Evolutionary conservation across 1,140 invertebrate species (phyloP), one percentile per base, ranked within the genome.

Genomic region (Euschistus heros): DNA sequence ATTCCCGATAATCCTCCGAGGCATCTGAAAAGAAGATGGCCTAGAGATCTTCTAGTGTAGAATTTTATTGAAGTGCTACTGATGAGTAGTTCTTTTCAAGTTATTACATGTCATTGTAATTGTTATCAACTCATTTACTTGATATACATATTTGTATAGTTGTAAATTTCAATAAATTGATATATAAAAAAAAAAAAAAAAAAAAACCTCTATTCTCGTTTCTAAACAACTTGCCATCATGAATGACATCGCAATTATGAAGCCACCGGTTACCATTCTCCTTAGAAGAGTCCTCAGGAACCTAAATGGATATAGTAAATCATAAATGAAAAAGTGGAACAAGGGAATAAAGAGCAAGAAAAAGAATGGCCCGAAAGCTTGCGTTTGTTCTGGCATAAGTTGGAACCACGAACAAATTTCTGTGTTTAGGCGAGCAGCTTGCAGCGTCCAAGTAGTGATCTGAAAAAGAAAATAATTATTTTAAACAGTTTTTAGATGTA

Each of bases 371-470:
- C 18, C n/a, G 6, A 61, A 24, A 2, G 42, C 30, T 42, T 61
- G 30, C 8, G 33, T 30, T 26, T 61, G 59, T 5, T 24, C 59
- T 8, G 59, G 59, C 17, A 61, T n/a, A 8, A 61, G 3, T 24
- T 17, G 17, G 24, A 54, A 54, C 2, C 2, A 1, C 3, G 3
- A 7, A 7, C 22, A 26, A 24, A 57, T 24, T 4, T 42, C 8
- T 14, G 15, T 42, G n/a, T 44, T 17, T 2, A 61, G 5, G 26
- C 59, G 27, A 6, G 59, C 15, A 15, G 59, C 59, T 42, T 61
- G 59, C 26, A 61, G 5, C 7, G 59, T 61, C 59, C 59, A 61
- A 17, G 59, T 30, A 5, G 59, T 61, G n/a, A n/a, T 1, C 55
- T 59, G 14, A 8, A 54, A 54, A 8, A 2, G 50, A 5, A 22